Conservation (phyloP, 2,797 vertebrate species). For the Anabacerthia variegaticeps region DNA sequence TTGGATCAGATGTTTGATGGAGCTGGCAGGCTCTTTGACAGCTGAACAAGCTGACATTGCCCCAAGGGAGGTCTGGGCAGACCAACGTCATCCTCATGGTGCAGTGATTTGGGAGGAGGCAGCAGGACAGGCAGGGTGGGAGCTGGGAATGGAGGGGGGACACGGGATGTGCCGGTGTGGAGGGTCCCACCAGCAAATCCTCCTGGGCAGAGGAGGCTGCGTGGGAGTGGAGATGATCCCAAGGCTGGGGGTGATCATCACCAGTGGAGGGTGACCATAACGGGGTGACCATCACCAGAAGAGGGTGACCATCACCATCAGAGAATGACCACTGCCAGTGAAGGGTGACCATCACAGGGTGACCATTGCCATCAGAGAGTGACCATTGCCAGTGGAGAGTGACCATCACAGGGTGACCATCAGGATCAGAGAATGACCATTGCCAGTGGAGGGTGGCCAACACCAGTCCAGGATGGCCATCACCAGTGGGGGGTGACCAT, state of each 20-base stretch:
- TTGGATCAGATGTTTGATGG: neutral
- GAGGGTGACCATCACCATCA: neutral
- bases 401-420: neutral
- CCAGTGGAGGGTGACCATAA: neutral
- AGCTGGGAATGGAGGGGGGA: neutral
- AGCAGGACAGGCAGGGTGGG: neutral
- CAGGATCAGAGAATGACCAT: too few species aligned
- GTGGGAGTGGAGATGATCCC: neutral
- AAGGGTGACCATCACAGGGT: too few species aligned
- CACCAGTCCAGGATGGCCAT: neutral
- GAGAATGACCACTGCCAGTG: neutral
- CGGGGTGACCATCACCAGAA: fast-evolving
- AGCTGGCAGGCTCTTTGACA: neutral
- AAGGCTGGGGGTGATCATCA: neutral
- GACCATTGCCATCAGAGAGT: neutral
- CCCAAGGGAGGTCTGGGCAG: neutral
- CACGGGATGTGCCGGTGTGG: fast-evolving
- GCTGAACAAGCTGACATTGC: neutral
- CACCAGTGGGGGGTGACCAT: neutral
- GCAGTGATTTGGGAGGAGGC: fast-evolving
- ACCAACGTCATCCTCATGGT: neutral
- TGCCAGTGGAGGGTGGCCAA: neutral
- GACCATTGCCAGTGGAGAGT: too few species aligned
- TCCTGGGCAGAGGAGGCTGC: neutral
- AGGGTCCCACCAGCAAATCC: neutral